A percentile compares a stretch with the other conserved stretches of the same genome.
These are phyloP conservation scores for Clunio marinus DNA, from an alignment of 2,888 invertebrate genomes.

Conservation along the genomic window DNA sequence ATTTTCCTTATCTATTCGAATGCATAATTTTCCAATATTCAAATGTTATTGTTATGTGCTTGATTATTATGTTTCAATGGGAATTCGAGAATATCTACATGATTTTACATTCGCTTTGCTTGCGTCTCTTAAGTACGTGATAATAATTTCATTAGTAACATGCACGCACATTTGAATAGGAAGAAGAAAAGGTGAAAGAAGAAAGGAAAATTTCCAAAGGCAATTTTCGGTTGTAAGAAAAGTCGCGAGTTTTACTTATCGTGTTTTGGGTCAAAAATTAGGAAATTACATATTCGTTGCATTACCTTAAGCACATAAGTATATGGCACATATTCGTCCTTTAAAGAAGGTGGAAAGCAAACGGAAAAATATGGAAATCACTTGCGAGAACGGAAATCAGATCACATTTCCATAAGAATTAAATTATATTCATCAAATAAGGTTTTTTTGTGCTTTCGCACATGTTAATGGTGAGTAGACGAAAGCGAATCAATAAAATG, in stretches of 20 bases:
- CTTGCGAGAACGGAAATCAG: not conserved
- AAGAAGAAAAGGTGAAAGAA: too few species aligned
- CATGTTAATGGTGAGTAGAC: too few species aligned
- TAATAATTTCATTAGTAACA: conserved; percentile 12
- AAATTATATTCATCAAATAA: too few species aligned
- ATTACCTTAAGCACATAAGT: not conserved
- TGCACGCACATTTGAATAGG: not conserved
- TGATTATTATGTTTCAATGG: conserved; percentile 20
- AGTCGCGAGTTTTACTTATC: not conserved
- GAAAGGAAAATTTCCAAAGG: not conserved
- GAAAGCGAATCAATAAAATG: too few species aligned
- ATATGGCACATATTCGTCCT: not conserved
- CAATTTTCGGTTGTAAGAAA: not conserved
- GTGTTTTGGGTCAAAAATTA: not conserved
- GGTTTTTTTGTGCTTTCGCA: too few species aligned
- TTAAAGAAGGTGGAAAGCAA: too few species aligned
- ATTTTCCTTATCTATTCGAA: conserved; percentile 11
- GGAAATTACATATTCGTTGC: not conserved
- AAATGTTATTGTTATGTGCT: conserved; percentile 19
- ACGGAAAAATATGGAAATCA: conserved; percentile 1
- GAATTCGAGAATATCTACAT: not conserved
- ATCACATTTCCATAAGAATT: conserved; percentile 15
- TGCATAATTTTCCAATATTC: conserved; percentile 24
- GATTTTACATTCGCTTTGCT: conserved; percentile 2
- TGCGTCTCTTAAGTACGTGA: conserved; percentile 9